Conservation (phyloP, 1,140 invertebrate genomes). For the Aradophagus sp. region DNA sequence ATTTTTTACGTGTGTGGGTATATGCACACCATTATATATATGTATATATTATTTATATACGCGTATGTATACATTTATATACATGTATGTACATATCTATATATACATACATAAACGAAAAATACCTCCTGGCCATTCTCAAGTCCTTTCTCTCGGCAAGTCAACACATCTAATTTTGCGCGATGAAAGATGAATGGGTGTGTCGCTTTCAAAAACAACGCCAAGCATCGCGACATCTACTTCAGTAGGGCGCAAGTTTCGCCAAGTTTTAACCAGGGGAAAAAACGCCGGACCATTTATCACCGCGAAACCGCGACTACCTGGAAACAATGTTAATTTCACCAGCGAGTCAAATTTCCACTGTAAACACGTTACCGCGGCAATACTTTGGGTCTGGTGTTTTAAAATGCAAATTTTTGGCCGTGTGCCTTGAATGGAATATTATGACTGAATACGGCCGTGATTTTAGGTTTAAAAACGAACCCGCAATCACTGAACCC, state of each 20-base stretch:
- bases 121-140: constrained; percentile 57
- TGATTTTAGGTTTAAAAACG: no score
- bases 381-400: not conserved
- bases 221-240: constrained; percentile 18
- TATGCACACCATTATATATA: no score
- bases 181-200: constrained; percentile 61
- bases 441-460: no score
- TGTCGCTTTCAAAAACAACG: constrained; percentile 28
- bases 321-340: constrained; percentile 15
- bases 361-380: constrained; percentile 7
- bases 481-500: no score
- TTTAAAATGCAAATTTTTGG: no score
- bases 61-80: no score
- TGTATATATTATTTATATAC: no score
- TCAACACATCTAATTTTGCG: constrained; percentile 59
- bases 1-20: no score
- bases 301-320: constrained; percentile 6
- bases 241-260: constrained; percentile 14
- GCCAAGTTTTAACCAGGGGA: constrained; percentile 20
- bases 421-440: no score
- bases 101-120: constrained; percentile 69
- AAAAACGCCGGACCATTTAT: no score
- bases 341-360: constrained; percentile 9
- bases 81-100: no score
- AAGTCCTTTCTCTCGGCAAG: constrained; percentile 16